Evolutionary conservation across 2,888 invertebrate species (phyloP).

Genomic region (Tortrix viridana): DNA sequence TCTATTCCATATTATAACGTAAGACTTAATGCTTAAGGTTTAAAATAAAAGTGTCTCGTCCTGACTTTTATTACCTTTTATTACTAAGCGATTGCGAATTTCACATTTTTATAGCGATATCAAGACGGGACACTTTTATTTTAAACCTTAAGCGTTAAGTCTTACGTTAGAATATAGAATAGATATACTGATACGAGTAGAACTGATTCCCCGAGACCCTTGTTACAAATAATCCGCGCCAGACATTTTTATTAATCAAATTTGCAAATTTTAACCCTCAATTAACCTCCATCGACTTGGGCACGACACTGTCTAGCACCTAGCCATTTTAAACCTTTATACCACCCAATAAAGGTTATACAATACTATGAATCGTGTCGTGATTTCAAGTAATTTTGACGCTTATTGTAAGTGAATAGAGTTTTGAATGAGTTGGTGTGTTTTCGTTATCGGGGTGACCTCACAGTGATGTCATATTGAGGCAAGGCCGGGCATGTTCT

Average conservation of each 20-base stretch:
- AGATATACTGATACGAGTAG: too few species aligned
- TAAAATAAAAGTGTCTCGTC: too few species aligned
- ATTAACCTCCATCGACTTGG: slow-evolving; percentile 19
- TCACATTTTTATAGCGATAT: too few species aligned
- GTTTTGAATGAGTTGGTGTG: not conserved
- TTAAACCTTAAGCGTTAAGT: too few species aligned
- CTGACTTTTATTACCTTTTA: too few species aligned
- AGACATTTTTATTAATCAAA: slow-evolving; percentile 20
- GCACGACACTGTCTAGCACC: not conserved
- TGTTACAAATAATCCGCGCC: not conserved
- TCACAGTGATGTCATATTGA: slow-evolving; percentile 50
- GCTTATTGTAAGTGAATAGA: not conserved
- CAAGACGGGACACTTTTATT: too few species aligned
- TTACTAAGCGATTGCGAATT: too few species aligned
- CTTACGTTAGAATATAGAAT: too few species aligned
- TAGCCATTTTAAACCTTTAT: slow-evolving; percentile 6
- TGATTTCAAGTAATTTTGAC: not conserved
- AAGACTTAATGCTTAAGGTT: too few species aligned
- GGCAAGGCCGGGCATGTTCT: slow-evolving; percentile 42
- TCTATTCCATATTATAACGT: too few species aligned
- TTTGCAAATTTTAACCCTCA: slow-evolving; percentile 21
- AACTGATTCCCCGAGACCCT: too few species aligned
- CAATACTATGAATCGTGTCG: not conserved
- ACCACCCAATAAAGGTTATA: not conserved
- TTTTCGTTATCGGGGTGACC: slow-evolving; percentile 42